Evolutionary conservation across 1,140 invertebrate genomes (phyloP), one percentile per base, ranked within the genome.

Genomic region (Sweltsa coloradensis): DNA sequence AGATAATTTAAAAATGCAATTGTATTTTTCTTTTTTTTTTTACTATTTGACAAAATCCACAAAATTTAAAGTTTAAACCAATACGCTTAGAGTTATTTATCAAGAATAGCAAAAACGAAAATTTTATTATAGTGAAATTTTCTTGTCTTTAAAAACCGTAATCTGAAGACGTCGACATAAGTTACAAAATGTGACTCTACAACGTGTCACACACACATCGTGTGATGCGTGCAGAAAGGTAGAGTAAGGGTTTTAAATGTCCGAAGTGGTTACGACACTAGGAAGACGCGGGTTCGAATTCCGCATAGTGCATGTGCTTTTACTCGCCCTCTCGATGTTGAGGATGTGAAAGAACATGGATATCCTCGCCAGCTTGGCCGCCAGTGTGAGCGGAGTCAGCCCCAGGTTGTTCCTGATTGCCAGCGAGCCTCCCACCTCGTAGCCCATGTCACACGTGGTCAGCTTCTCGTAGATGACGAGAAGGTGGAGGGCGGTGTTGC

Each of bases 191-290:
- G n/a, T n/a, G n/a, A n/a, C n/a, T n/a, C n/a, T n/a, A n/a, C n/a
- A n/a, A n/a, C n/a, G n/a, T n/a, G n/a, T n/a, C n/a, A 25, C 18
- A 6, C 9, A 43, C 13, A 34, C 7, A 9, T 31, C 19, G 24
- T 13, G 3, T 50, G 9, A 50, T 19, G 24, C 2, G 5, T 7
- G 14, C 2, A n/a, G n/a, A 6, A 21, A 11, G 16, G 18, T 51
- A 4, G 11, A 45, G 70, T 39, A 39, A 9, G 16, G 16, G 19
- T 49, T 39, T 69, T 66, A 56, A 58, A n/a, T 63, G 59, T 70
- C 80, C 82, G 54, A 96, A 85, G 65, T 95, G 90, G 94, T 95
- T 97, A 60, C 95, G 95, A 44, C 96, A n/a, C n/a, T n/a, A n/a
- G n/a, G n/a, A n/a, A n/a, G n/a, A n/a, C n/a, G n/a, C n/a, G n/a